Evolutionary conservation across 2,113 vertebrate genomes (phyloP).

Genomic region (Butorides virescens): DNA sequence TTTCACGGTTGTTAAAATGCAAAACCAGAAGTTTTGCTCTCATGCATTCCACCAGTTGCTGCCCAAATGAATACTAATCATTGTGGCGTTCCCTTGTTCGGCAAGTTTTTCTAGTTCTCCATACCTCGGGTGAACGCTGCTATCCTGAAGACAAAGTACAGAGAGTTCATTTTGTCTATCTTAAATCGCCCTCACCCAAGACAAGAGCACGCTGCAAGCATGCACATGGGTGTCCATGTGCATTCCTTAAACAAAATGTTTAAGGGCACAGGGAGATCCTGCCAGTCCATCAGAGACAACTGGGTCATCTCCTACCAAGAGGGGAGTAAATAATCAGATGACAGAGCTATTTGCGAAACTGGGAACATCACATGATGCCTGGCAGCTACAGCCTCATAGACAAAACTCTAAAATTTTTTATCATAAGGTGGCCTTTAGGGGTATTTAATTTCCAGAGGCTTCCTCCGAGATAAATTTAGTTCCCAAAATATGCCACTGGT

Average conservation of each 20-base stretch:
- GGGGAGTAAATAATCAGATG: neutral
- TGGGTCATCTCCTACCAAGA: neutral
- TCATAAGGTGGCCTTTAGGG: neutral
- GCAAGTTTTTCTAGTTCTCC: conserved; percentile 17
- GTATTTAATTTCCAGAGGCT: neutral
- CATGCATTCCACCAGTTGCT: neutral
- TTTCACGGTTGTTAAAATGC: neutral
- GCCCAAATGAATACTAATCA: neutral
- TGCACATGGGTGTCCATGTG: neutral
- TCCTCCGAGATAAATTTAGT: neutral
- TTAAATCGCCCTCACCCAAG: neutral
- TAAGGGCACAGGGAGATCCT: neutral
- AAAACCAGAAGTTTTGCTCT: neutral
- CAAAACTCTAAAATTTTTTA: neutral
- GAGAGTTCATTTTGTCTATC: neutral
- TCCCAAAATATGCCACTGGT: neutral
- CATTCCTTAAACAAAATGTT: neutral
- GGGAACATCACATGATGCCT: neutral
- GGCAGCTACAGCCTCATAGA: neutral
- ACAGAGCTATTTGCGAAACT: neutral
- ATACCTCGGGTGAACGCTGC: neutral
- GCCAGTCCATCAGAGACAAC: neutral
- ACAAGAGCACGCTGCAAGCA: neutral
- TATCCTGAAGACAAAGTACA: neutral
- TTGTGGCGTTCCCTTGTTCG: neutral